Percentiles rank a stretch among this genome's conserved stretches.
phyloP scores from a whole-genome alignment of 2,113 vertebrate genomes.

The Condylura cristata region DNA sequence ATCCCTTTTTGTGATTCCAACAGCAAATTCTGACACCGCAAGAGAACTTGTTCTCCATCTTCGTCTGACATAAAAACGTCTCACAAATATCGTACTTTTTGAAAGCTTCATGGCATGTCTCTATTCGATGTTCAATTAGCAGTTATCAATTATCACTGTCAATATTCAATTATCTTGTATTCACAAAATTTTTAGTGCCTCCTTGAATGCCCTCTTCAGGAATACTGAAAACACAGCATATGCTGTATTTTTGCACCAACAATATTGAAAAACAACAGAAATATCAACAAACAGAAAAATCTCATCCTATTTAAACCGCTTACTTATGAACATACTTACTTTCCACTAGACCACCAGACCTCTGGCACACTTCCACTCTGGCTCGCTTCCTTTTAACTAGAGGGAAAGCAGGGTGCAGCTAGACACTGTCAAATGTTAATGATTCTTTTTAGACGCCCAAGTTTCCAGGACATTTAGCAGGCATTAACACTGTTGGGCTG shows the following conservation, averaged over 20 bases:
- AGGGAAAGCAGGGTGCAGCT: background rate
- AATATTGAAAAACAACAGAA: constrained; percentile 3
- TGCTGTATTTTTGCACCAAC: background rate
- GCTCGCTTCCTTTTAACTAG: background rate
- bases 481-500: background rate
- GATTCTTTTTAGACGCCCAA: background rate
- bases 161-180: background rate
- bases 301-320: background rate
- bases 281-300: background rate
- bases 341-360: background rate
- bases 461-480: background rate
- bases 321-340: background rate
- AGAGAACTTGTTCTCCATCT: background rate
- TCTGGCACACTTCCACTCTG: background rate
- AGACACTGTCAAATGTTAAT: background rate
- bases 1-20: background rate
- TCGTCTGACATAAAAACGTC: background rate
- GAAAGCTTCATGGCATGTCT: background rate
- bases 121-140: too few relatives aligned
- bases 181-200: background rate
- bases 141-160: too few relatives aligned
- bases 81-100: background rate
- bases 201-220: background rate
- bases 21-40: background rate
- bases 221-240: background rate